phyloP scores from a whole-genome alignment of 2,113 vertebrate genomes.

The Pardalotus punctatus region DNA sequence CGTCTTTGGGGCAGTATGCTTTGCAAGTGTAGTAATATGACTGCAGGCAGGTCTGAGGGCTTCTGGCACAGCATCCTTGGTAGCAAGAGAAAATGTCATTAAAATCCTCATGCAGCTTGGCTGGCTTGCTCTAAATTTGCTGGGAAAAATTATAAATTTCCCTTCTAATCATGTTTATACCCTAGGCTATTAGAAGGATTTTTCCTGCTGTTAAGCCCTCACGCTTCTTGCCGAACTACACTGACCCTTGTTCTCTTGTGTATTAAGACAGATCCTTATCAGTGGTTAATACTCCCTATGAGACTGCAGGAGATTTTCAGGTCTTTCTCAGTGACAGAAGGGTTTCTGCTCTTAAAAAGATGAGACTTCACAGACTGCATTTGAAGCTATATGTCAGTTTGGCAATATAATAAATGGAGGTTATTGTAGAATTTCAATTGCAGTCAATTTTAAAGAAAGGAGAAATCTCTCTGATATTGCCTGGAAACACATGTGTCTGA shows the following conservation, averaged over 20 bases:
- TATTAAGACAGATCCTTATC: constrained; percentile 25
- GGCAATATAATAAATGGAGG: not conserved
- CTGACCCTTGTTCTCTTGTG: constrained; percentile 5
- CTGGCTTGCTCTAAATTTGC: constrained; percentile 15
- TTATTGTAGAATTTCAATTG: not conserved
- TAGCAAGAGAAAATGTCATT: not conserved
- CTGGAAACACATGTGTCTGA: not conserved
- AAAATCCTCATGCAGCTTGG: not conserved
- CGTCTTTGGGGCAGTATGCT: not conserved
- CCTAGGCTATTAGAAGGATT: constrained; percentile 15
- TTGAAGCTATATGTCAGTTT: not conserved
- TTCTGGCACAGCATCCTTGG: not conserved
- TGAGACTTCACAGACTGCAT: not conserved
- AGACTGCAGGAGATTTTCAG: not conserved
- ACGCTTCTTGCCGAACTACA: not conserved
- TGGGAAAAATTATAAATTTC: constrained; percentile 27
- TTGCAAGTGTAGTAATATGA: not conserved
- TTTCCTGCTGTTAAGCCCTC: constrained; percentile 28
- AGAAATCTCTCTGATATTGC: not conserved
- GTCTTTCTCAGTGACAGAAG: not conserved
- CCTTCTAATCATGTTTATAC: constrained; percentile 23
- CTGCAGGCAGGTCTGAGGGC: not conserved
- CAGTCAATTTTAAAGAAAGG: not conserved
- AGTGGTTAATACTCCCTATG: constrained; percentile 22
- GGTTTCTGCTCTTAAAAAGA: not conserved